Percentiles rank a stretch among this genome's conserved stretches.
phyloP scores from a whole-genome alignment of 2,888 invertebrate species.

The Campoplex capitator region DNA sequence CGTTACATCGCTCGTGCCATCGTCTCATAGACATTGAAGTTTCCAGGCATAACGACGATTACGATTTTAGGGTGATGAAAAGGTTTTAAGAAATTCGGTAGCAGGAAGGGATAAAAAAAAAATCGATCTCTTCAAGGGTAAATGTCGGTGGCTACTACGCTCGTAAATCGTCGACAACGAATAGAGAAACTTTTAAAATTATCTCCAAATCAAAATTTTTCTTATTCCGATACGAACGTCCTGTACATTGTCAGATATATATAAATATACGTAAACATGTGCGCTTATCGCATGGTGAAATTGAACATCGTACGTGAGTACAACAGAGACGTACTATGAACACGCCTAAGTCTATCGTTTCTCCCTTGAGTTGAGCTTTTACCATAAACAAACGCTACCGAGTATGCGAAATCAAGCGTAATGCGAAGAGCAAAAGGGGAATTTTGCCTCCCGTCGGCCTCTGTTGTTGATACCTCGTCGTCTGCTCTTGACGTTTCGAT shows the following conservation, averaged over 20 bases:
- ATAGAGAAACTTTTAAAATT: not conserved
- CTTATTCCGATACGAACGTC: not conserved
- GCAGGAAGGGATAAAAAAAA: too few relatives aligned
- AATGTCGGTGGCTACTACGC: not conserved
- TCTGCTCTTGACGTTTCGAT: conserved; percentile 82
- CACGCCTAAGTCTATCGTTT: not conserved
- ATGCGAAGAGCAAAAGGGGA: conserved; percentile 41
- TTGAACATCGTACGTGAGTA: not conserved
- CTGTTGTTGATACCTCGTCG: conserved; percentile 68
- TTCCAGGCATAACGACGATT: not conserved
- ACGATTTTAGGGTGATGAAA: not conserved
- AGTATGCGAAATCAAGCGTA: conserved; percentile 74
- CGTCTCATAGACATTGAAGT: not conserved
- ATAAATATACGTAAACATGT: not conserved
- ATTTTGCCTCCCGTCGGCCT: conserved; percentile 66
- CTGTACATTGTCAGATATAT: not conserved
- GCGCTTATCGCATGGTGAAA: not conserved
- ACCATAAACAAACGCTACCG: conserved; percentile 73
- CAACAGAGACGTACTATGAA: not conserved
- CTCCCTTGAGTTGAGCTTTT: conserved; percentile 61
- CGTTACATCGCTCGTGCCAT: not conserved
- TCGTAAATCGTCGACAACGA: not conserved
- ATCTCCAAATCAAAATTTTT: not conserved
- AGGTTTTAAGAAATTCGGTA: not conserved
- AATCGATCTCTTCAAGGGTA: not conserved